Evolutionary conservation across 1,140 invertebrate genomes (phyloP), one percentile per base, ranked within the genome.

Genomic region (Drepana arcuata): DNA sequence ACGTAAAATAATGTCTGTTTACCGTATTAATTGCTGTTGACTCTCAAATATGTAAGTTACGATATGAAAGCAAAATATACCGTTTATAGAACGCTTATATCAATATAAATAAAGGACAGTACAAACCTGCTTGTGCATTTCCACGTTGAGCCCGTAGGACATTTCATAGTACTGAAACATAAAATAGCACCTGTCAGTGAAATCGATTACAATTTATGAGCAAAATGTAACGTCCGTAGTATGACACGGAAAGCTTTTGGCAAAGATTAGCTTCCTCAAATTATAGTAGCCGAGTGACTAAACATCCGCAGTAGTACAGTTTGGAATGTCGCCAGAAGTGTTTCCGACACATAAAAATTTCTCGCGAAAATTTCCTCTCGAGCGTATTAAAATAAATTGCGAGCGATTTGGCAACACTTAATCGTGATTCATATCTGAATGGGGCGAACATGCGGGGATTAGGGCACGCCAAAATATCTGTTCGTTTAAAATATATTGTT

Each of bases 101-200:
- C n/a, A 26, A 39, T 37, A 36, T 10, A 49, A 44, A 32, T 36
- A 35, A 28, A 42, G 32, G 34, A 38, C 7, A 39, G 31, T 42
- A 75, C 89, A 90, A 89, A 97, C 95, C 92, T 98, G 98, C 91
- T 99, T 99, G 85, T 98, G 96, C 95, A 99, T 98, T 89, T 99
- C 98, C 63, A 99, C 96, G 85, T 99, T 99, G 73, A 99, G 89
- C 53, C 96, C 96, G 86, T 98, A 99, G 15, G 96, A 98, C 96
- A 99, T 99, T 88, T 99, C 97, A 88, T 99, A 99, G 86, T 99
- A 99, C 96, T 98, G 91, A 61, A 94, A 95, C 80, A 88, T 63
- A 88, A 81, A n/a, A 84, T 40, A 37, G 41, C 34, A 66, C 41
- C 50, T 32, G 64, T 73, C 75, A 71, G 59, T 47, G 30, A 44